These are phyloP conservation scores for Stomatorhinus ivindoensis DNA, from an alignment of 2,113 vertebrate genomes.

Conservation along the genomic window DNA sequence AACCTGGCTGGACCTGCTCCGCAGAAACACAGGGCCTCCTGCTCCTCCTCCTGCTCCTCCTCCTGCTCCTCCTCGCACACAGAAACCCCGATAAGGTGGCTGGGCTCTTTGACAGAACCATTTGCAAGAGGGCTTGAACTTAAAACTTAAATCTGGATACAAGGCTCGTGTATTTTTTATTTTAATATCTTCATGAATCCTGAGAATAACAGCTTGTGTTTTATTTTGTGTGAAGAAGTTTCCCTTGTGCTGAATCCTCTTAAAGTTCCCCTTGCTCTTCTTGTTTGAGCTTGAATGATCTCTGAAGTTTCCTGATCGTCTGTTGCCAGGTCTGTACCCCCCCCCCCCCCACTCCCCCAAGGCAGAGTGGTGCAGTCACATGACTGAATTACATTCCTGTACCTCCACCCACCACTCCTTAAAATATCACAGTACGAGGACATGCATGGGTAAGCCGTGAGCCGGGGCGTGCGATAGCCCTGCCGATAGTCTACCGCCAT, in stretches of 20 bases:
- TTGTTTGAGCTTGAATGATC: not conserved
- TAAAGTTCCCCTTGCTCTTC: not conserved
- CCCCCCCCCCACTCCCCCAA: not conserved
- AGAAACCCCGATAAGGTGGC: not conserved
- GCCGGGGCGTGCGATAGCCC: not conserved
- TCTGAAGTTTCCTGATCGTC: not conserved
- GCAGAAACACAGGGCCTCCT: not conserved
- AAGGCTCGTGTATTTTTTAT: not conserved
- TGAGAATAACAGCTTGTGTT: not conserved
- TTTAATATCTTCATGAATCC: not conserved
- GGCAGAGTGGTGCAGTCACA: not conserved
- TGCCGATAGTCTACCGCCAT: not conserved
- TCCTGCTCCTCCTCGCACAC: not conserved
- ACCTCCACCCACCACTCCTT: not conserved
- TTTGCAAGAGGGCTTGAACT: not conserved
- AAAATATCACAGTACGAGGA: not conserved
- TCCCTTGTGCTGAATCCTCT: not conserved
- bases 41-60: not conserved
- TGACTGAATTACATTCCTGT: not conserved
- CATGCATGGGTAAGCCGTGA: not conserved
- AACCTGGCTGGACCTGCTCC: not conserved
- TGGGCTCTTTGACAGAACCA: not conserved
- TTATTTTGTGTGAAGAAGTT: not conserved
- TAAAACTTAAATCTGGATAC: not conserved
- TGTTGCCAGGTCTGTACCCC: not conserved